Percentiles rank a stretch among this genome's conserved stretches.
These are phyloP conservation scores for Rhingia campestris DNA, from an alignment of 2,888 invertebrate genomes.

Conservation along the genomic window DNA sequence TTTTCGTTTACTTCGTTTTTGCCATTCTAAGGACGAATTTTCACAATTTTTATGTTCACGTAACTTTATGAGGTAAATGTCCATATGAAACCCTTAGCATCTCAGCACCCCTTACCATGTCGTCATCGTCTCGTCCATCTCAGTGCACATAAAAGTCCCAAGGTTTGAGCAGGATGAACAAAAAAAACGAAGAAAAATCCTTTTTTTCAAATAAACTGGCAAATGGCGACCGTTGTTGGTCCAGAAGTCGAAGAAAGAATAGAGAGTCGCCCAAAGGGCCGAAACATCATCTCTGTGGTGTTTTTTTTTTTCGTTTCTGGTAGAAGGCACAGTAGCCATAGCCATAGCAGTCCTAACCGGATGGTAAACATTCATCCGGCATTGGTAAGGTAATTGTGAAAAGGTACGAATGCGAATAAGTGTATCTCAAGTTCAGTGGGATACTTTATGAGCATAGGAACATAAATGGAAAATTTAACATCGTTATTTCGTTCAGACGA, in stretches of 20 bases:
- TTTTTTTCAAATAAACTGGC: conserved; percentile 70
- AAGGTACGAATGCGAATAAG: conserved; percentile 74
- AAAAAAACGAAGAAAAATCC: conserved; percentile 20
- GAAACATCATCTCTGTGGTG: conserved; percentile 64
- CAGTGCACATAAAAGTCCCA: conserved; percentile 59
- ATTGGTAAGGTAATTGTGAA: conserved; percentile 73
- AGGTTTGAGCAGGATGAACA: conserved; percentile 14
- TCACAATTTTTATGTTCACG: conserved; percentile 69
- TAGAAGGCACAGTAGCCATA: conserved; percentile 46
- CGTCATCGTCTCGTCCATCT: conserved; percentile 57
- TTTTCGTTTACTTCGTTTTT: conserved; percentile 4
- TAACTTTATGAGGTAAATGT: conserved; percentile 73
- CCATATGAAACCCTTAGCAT: conserved; percentile 65
- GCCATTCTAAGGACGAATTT: conserved; percentile 63
- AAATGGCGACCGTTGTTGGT: conserved; percentile 62
- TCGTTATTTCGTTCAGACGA: conserved; percentile 65
- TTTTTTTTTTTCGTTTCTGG: conserved; percentile 14
- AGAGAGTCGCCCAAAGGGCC: conserved; percentile 53
- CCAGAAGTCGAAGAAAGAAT: conserved; percentile 64
- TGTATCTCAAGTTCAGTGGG: conserved; percentile 69
- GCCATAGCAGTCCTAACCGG: conserved; percentile 57
- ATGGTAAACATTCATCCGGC: conserved; percentile 71
- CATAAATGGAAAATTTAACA: conserved; percentile 72
- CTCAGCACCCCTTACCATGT: conserved; percentile 41
- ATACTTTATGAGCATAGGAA: conserved; percentile 58